phyloP scores from a whole-genome alignment of 2,888 invertebrate species.

The Saturnia japonica region DNA sequence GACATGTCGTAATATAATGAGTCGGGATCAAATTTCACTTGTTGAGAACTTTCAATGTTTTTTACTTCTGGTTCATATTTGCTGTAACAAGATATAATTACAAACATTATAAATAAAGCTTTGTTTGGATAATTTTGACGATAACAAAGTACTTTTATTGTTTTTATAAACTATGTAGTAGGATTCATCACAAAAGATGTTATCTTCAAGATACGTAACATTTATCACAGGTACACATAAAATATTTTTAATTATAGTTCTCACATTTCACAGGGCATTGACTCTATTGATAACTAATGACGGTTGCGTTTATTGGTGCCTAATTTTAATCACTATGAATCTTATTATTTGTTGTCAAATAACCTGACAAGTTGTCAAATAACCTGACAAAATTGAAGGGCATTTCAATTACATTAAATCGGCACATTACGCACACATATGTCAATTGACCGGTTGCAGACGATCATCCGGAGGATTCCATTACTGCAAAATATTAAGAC shows the following conservation, averaged over 20 bases:
- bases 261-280: neutral
- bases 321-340: neutral
- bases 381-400: neutral
- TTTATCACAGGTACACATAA: neutral
- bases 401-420: neutral
- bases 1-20: slow-evolving; percentile 58
- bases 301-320: neutral
- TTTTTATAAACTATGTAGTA: neutral
- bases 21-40: slow-evolving; percentile 35
- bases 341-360: neutral
- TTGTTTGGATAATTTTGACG: neutral
- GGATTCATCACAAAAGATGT: neutral
- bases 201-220: neutral
- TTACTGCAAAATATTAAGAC: neutral
- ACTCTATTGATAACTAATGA: neutral
- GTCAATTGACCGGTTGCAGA: neutral
- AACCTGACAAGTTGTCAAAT: too few relatives aligned
- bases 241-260: too few relatives aligned
- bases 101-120: neutral
- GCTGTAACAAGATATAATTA: slow-evolving; percentile 28
- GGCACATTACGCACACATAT: neutral
- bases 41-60: slow-evolving; percentile 11
- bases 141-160: neutral
- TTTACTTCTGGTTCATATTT: slow-evolving; percentile 18
- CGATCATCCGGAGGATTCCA: neutral